phyloP scores from a whole-genome alignment of 2,797 vertebrate genomes.

The Clarias platycephalus region DNA sequence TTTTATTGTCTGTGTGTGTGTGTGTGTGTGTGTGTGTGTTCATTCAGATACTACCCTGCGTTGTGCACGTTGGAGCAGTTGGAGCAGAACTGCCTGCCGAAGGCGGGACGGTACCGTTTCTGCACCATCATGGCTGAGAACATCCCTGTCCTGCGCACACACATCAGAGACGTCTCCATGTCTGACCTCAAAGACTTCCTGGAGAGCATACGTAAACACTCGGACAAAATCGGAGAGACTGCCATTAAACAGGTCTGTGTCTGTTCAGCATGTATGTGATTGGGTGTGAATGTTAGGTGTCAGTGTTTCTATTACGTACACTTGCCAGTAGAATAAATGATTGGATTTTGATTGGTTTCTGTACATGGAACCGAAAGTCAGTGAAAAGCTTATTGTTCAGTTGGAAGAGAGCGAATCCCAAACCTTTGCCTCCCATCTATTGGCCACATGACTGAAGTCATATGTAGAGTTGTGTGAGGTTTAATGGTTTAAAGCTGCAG shows the following conservation, averaged over 20 bases:
- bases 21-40: slow-evolving; percentile 28
- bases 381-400: neutral
- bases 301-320: neutral
- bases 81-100: slow-evolving; percentile 86
- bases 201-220: slow-evolving; percentile 97
- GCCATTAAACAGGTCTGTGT: slow-evolving; percentile 92
- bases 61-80: slow-evolving; percentile 91
- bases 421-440: neutral
- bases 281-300: neutral
- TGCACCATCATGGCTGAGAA: slow-evolving; percentile 93
- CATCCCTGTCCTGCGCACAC: slow-evolving; percentile 84
- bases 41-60: slow-evolving; percentile 88
- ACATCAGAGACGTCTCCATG: slow-evolving; percentile 95
- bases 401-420: neutral
- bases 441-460: neutral
- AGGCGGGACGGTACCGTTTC: slow-evolving; percentile 92
- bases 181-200: slow-evolving; percentile 94
- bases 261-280: slow-evolving; percentile 6
- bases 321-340: neutral
- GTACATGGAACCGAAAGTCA: neutral
- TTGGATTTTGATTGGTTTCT: neutral
- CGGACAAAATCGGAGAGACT: slow-evolving; percentile 92
- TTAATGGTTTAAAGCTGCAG: neutral
- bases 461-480: neutral
- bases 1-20: slow-evolving; percentile 19